Evolutionary conservation across 2,888 invertebrate species (phyloP).

Genomic region (Drosophila kuntzei): DNA sequence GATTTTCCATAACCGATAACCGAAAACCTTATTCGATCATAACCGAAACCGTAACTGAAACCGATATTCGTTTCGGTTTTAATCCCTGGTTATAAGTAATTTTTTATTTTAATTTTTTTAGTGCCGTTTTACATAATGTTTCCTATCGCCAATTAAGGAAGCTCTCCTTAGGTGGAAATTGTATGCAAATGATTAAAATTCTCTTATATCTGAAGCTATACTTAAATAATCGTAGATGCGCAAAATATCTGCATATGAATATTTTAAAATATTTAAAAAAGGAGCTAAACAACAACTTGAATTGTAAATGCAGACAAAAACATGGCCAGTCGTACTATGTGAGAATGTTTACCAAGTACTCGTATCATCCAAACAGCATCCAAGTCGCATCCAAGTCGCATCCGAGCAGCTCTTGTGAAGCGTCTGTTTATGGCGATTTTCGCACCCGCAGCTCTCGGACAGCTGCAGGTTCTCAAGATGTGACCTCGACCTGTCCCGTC

Average conservation of each 20-base stretch:
- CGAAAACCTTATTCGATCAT: no score
- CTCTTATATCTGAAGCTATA: neutral
- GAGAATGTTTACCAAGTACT: constrained; percentile 2
- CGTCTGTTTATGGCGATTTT: constrained; percentile 60
- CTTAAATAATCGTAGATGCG: neutral
- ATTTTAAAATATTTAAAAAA: constrained; percentile 33
- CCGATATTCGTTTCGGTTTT: no score
- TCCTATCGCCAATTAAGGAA: no score
- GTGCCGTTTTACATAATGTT: no score
- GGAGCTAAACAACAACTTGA: constrained; percentile 59
- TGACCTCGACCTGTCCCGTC: constrained; percentile 83
- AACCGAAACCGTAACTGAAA: no score
- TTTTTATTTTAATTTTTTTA: no score
- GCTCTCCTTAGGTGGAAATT: neutral
- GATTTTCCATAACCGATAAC: no score
- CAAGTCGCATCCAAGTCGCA: constrained; percentile 12
- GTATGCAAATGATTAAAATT: neutral
- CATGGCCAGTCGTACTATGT: constrained; percentile 13
- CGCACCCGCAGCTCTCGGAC: constrained; percentile 74
- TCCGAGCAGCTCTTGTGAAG: constrained; percentile 23
- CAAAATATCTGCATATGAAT: constrained; percentile 33
- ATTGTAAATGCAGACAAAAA: constrained; percentile 33
- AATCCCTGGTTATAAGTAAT: no score
- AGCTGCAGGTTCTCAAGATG: constrained; percentile 33
- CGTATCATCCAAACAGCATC: constrained; percentile 9